Evolutionary conservation across 2,888 invertebrate species (phyloP), one percentile per base, ranked within the genome.

Genomic region (Trichacis sp.): DNA sequence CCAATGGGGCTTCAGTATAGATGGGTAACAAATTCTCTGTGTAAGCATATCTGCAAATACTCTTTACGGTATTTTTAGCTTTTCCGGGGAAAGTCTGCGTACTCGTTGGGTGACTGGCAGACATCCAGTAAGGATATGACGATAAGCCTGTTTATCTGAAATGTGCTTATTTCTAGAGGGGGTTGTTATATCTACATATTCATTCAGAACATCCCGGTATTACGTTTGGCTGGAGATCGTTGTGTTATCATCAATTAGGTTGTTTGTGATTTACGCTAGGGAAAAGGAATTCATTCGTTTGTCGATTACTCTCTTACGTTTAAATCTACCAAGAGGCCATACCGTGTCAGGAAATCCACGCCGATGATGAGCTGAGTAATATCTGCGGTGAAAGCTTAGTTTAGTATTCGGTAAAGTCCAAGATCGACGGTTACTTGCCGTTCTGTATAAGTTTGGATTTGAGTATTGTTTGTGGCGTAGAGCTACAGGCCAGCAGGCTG

Each of bases 401-500:
- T 53, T 18, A 75, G 75, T 1, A 58, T 62, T 1, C 77, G 68
- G n/a, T 73, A 71, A 3, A 80, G 59, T 1, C 76, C 75, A 2
- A 81, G 53, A 38, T 78, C 69, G 0, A 80, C 40, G 0, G 65
- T 51, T 0, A 78, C 38, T 1, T 64, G 43, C 1, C 62, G 55
- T 3, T 51, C 65, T 0, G 79, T 80, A 63, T 77, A 82, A 0
- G 80, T 81, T 1, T 58, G 18, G 2, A 82, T 82, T 0, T 42
- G 19, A 0, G 77, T 69, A 2, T 73, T 72, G 50, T 83, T 83
- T 0, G 80, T 81, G 4, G 81, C 81, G 52, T 53, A 74, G 1
- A 81, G 64, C 17, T 70, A 56, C 47, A 74, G 9, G 9, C 46
- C 36, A 1, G 42, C 19, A 1, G 24, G 18, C 5, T 12, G 11